Conservation (phyloP, 2,797 vertebrate genomes). For the Lates japonicus region DNA sequence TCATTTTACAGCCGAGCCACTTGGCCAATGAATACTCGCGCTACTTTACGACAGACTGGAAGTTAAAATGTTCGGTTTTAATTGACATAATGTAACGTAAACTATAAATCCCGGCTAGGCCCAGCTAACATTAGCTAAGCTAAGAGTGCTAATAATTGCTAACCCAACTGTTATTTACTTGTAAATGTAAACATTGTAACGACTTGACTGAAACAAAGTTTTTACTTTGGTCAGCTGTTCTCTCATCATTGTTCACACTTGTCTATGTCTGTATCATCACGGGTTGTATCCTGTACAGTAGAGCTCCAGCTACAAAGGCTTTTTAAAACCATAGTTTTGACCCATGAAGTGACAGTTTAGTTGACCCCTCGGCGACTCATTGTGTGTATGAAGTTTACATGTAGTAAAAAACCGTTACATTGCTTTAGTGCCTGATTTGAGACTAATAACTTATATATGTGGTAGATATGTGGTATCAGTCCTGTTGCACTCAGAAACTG, state of each 20-base stretch:
- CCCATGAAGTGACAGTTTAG: slow-evolving; percentile 9
- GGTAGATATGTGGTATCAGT: too few species aligned
- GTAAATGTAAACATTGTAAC: slow-evolving; percentile 35
- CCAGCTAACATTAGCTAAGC: slow-evolving; percentile 57
- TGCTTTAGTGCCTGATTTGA: background rate
- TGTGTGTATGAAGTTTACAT: background rate
- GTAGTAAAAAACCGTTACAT: too few species aligned
- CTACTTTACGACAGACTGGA: accelerated
- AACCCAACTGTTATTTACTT: slow-evolving; percentile 4
- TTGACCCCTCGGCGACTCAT: background rate
- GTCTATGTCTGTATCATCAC: background rate
- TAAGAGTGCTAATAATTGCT: slow-evolving; percentile 38
- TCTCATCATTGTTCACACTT: accelerated
- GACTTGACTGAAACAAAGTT: background rate
- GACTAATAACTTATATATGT: background rate
- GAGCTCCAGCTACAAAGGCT: background rate
- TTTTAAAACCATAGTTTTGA: background rate
- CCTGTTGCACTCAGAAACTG: background rate
- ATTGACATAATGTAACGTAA: slow-evolving; percentile 1
- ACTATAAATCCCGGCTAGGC: slow-evolving; percentile 57
- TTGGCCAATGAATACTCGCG: accelerated
- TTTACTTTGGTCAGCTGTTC: accelerated
- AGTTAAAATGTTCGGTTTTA: background rate
- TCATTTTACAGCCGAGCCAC: accelerated
- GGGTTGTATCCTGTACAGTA: background rate